Conservation (phyloP, 2,113 vertebrate genomes). For the Amphiprion ocellaris region DNA sequence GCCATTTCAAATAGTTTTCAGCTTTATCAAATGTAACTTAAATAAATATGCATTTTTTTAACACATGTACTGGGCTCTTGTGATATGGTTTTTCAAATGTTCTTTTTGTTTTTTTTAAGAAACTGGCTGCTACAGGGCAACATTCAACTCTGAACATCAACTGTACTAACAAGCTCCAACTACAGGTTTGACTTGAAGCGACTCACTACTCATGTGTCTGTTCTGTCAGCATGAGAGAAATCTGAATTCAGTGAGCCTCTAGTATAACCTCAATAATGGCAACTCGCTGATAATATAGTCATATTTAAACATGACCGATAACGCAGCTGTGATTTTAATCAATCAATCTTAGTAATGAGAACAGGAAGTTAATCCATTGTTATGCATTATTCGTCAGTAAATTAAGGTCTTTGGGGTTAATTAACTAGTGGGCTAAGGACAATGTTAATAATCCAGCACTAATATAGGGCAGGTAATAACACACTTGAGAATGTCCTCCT, state of each 20-base stretch:
- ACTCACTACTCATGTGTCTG: conserved; percentile 1
- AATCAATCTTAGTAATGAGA: conserved; percentile 81
- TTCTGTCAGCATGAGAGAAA: conserved; percentile 27
- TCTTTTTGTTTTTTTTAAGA: neutral
- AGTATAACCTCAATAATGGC: conserved; percentile 54
- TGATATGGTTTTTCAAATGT: neutral
- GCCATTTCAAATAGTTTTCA: too few relatives aligned
- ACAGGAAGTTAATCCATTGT: conserved; percentile 84
- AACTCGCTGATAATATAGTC: conserved; percentile 70
- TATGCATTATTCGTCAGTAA: conserved; percentile 81
- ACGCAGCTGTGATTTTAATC: conserved; percentile 79
- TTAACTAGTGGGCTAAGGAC: conserved; percentile 81
- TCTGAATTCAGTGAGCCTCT: conserved; percentile 16
- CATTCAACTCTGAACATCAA: neutral
- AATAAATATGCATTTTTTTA: too few relatives aligned
- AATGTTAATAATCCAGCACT: conserved; percentile 83
- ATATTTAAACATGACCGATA: conserved; percentile 81
- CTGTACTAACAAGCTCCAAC: neutral
- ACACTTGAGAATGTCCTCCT: conserved; percentile 66
- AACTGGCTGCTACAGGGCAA: neutral
- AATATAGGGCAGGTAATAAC: conserved; percentile 78
- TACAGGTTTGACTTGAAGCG: neutral
- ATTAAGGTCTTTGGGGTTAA: conserved; percentile 86
- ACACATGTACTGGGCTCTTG: too few relatives aligned
- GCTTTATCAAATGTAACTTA: too few relatives aligned